A percentile compares a stretch with the other conserved stretches of the same genome.
Evolutionary conservation across 1,140 invertebrate genomes (phyloP).

Genomic region (Vanessa atalanta): DNA sequence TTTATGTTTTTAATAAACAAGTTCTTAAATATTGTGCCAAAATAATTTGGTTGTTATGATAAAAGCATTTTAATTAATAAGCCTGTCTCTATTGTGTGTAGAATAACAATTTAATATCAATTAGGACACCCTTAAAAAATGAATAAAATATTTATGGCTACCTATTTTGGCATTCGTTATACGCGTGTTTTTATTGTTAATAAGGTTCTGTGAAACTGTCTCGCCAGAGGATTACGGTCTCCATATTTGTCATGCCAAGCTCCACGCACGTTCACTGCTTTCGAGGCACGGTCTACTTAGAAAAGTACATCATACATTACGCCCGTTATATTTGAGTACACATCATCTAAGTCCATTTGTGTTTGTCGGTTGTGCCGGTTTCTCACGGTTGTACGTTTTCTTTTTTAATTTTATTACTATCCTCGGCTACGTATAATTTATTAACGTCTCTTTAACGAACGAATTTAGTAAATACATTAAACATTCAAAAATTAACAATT

Average conservation of each 20-base stretch:
- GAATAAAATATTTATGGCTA: background rate
- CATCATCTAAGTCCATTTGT: slow-evolving; percentile 20
- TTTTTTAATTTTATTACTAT: background rate
- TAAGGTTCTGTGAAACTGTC: slow-evolving; percentile 23
- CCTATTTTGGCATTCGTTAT: slow-evolving; percentile 8
- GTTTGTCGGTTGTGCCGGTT: slow-evolving; percentile 16
- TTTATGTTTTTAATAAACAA: background rate
- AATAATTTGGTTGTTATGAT: background rate
- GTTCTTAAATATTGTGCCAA: background rate
- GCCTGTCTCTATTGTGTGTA: background rate
- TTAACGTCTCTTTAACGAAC: background rate
- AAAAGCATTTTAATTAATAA: background rate
- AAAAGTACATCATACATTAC: slow-evolving; percentile 20
- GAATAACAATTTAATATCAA: background rate
- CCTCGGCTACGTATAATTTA: background rate
- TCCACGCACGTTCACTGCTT: slow-evolving; percentile 15
- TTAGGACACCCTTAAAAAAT: background rate
- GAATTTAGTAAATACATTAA: background rate
- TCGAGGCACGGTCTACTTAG: slow-evolving; percentile 25
- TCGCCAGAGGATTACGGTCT: slow-evolving; percentile 16
- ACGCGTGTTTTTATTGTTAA: slow-evolving; percentile 30
- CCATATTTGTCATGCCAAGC: slow-evolving; percentile 28
- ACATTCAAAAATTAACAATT: background rate
- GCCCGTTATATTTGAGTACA: slow-evolving; percentile 27
- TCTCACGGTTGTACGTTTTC: slow-evolving; percentile 11